Evolutionary conservation across 2,113 vertebrate species (phyloP).

Genomic region (Notarius quadriscutis): DNA sequence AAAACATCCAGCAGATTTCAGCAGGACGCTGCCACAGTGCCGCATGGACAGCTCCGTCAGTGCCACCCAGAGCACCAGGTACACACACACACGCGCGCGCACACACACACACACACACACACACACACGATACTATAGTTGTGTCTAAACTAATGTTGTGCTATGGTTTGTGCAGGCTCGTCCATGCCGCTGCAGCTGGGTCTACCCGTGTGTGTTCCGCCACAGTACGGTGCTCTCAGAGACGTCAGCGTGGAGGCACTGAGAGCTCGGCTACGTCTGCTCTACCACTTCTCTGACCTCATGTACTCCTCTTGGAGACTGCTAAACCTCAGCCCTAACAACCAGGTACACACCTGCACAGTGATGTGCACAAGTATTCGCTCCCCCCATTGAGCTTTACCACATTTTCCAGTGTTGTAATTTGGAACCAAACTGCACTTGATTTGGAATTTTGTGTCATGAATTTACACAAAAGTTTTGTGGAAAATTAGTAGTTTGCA

Average conservation of each 20-base stretch:
- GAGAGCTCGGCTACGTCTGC: slow-evolving; percentile 73
- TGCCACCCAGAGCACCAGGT: slow-evolving; percentile 73
- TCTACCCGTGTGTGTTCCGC: slow-evolving; percentile 73
- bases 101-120: neutral
- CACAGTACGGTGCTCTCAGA: slow-evolving; percentile 76
- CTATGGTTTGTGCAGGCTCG: neutral
- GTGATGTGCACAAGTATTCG: neutral
- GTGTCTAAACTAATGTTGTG: neutral
- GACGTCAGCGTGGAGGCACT: slow-evolving; percentile 72
- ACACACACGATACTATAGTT: neutral
- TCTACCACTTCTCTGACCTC: slow-evolving; percentile 80
- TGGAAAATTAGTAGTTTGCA: neutral
- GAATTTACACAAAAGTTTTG: too few species aligned
- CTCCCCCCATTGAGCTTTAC: neutral
- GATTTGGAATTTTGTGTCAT: neutral
- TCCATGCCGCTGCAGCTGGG: slow-evolving; percentile 70
- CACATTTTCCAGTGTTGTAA: too few species aligned
- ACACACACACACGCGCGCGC: slow-evolving; percentile 30
- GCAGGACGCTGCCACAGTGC: slow-evolving; percentile 79
- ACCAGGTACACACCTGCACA: slow-evolving; percentile 60
- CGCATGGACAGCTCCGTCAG: slow-evolving; percentile 76
- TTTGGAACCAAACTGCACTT: neutral
- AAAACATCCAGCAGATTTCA: slow-evolving; percentile 77
- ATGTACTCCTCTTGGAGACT: slow-evolving; percentile 82
- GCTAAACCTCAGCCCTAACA: slow-evolving; percentile 72